Base-by-base conservation (phyloP, 2,888 invertebrate genomes). In the Caenorhabditis uteleia region DNA sequence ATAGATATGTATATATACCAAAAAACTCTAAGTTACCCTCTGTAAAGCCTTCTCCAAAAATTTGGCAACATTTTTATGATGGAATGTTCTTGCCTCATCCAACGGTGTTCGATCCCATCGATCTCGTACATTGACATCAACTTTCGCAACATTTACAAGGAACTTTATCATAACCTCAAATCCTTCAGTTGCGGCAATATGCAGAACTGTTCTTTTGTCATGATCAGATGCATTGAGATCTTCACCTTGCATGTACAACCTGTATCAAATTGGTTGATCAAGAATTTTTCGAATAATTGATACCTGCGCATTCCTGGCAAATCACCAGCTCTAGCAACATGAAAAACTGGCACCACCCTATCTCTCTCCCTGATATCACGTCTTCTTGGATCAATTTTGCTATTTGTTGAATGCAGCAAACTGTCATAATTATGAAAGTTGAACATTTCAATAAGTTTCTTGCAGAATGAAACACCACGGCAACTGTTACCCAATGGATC, bases 381-480 rank as follows among this genome's bases (percentile, higher is more conserved):
- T 44, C 59, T 27, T 47, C 68, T 43, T n/a, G 68, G 70, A 47
- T 70, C 70, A 40, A 55, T 49, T 42, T 70, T 70, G 21, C 51
- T 51, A 21, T 44, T 60, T 1, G 56, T 59, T 14, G 73, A 70
- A 47, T 82, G 79, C 18, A 77, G 69, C 33, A 82, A 60, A 44
- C 68, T 74, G 54, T 81, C 82, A 83, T 95, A 97, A 83, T 95
- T 91, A 86, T 94, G 93, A 86, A 97, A 97, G 84, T 95, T 95
- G 85, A 95, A 97, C 57, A 89, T 89, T 2, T 54, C 48, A 46
- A 73, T 83, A 6, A 75, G 75, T 40, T 79, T 83, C 23, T 51
- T 90, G 85, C 93, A 94, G 85, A 95, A 94, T 80, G 92, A 91
- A 12, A 95, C 89, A 31, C 95, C 94, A 72, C 93, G 87, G 82